A percentile compares a stretch with the other conserved stretches of the same genome.
phyloP scores from a whole-genome alignment of 2,113 vertebrate genomes.

The Muscicapa adusta region DNA sequence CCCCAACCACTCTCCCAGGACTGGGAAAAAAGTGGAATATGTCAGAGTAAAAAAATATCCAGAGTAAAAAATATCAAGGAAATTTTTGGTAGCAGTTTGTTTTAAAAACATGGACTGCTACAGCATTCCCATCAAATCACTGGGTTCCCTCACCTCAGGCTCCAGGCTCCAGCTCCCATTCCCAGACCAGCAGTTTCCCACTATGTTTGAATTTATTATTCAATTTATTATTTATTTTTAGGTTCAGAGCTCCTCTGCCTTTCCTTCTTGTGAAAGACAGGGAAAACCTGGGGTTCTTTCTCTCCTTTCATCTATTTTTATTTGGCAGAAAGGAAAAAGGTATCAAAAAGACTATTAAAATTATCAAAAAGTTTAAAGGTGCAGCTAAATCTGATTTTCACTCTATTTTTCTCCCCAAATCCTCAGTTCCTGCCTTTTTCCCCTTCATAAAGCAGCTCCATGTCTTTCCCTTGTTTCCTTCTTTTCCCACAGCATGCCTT shows the following conservation, averaged over 20 bases:
- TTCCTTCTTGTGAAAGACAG: not conserved
- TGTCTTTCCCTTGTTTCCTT: not conserved
- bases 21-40: not conserved
- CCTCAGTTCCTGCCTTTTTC: not conserved
- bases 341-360: not conserved
- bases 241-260: not conserved
- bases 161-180: not conserved
- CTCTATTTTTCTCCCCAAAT: not conserved
- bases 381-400: not conserved
- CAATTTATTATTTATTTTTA: not conserved
- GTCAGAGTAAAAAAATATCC: not conserved
- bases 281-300: not conserved
- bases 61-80: not conserved
- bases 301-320: not conserved
- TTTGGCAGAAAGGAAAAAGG: not conserved
- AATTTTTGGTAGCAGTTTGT: not conserved
- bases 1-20: not conserved
- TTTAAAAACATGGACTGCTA: not conserved
- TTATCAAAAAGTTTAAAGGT: not conserved
- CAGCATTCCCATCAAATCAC: not conserved
- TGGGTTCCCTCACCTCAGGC: not conserved
- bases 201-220: not conserved
- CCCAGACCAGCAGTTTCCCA: not conserved
- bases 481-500: not conserved
- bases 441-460: not conserved